phyloP scores from a whole-genome alignment of 2,797 vertebrate species.

The Margarornis squamiger region DNA sequence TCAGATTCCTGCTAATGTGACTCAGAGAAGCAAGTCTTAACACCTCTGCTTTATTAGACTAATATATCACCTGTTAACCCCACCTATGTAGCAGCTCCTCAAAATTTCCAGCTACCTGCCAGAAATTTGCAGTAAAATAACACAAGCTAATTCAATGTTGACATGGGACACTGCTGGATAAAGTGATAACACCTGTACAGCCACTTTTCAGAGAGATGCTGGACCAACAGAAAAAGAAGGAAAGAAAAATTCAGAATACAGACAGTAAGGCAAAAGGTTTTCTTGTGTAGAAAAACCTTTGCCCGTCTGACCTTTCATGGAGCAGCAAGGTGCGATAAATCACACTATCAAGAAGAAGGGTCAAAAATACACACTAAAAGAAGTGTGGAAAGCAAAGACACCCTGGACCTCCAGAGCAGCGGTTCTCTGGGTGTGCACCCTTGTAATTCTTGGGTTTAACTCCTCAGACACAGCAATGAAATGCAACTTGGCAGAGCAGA shows the following conservation, averaged over 20 bases:
- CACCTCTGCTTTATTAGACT: background rate
- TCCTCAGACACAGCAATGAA: background rate
- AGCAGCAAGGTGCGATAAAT: background rate
- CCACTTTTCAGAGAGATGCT: background rate
- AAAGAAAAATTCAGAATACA: background rate
- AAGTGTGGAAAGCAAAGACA: background rate
- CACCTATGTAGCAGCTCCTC: background rate
- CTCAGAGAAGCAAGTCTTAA: constrained; percentile 34
- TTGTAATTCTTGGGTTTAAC: background rate
- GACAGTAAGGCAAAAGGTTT: background rate
- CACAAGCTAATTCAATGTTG: background rate
- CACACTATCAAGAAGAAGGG: background rate
- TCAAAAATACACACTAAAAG: background rate
- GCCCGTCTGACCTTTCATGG: background rate
- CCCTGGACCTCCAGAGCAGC: background rate
- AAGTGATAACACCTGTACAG: background rate
- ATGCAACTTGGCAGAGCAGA: background rate
- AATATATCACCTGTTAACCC: constrained; percentile 1
- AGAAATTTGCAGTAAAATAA: background rate
- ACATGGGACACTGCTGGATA: background rate
- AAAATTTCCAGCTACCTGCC: background rate
- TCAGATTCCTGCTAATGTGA: background rate
- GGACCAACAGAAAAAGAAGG: background rate
- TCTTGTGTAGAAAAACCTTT: background rate
- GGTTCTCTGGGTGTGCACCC: background rate